Conservation (phyloP, 2,797 vertebrate species). For the Poeciliopsis infans region DNA sequence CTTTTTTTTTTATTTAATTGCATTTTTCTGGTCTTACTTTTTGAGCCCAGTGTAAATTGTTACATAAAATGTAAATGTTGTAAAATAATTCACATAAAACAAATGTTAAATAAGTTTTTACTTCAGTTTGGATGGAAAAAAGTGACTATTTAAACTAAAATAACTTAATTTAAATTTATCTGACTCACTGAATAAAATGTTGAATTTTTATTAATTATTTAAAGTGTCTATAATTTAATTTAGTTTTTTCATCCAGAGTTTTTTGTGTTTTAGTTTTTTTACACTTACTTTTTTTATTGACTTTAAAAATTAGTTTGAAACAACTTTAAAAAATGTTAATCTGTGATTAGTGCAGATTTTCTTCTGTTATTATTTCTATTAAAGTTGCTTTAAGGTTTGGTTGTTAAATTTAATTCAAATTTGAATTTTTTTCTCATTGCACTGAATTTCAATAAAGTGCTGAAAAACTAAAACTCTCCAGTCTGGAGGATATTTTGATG, state of each 20-base stretch:
- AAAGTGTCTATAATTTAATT: neutral
- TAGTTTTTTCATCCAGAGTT: no score
- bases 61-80: neutral
- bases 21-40: neutral
- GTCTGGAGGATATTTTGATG: no score
- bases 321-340: neutral
- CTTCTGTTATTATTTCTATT: neutral
- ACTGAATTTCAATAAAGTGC: neutral
- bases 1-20: neutral
- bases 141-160: neutral
- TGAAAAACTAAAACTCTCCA: neutral
- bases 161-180: neutral
- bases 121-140: neutral
- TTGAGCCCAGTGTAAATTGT: neutral
- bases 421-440: neutral
- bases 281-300: neutral
- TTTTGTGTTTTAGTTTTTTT: neutral
- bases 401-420: neutral
- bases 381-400: neutral
- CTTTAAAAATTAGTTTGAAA: no score
- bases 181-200: neutral
- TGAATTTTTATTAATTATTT: neutral
- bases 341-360: neutral
- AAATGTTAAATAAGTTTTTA: neutral
- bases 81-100: no score